Conservation (phyloP, 53 echinoderm and acorn worm genomes). For the Zoroaster sp. region DNA sequence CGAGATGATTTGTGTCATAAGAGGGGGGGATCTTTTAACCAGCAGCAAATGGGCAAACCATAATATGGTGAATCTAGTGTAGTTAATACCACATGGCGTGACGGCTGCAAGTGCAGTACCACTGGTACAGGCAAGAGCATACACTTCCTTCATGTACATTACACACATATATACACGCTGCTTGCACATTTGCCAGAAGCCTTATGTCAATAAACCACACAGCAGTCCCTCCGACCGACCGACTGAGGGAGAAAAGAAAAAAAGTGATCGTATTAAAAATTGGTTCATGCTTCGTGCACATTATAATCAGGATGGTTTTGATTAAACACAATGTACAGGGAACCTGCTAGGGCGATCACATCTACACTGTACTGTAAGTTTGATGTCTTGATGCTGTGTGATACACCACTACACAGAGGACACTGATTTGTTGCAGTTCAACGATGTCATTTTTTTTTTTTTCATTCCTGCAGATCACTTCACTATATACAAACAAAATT, state of each 20-base stretch:
- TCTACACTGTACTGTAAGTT: background rate
- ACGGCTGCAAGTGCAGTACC: background rate
- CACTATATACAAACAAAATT: no score
- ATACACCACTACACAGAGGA: background rate
- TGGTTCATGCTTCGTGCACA: background rate
- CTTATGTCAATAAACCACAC: conserved; percentile 13
- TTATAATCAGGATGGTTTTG: background rate
- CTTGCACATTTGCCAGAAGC: background rate
- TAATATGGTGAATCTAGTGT: background rate
- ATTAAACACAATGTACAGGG: background rate
- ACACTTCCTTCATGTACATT: background rate
- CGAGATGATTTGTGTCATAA: conserved; percentile 22
- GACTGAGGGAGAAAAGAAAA: background rate
- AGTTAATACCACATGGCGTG: background rate
- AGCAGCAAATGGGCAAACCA: background rate
- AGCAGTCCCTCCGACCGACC: background rate
- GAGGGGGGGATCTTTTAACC: background rate
- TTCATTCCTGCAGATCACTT: no score
- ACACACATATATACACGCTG: background rate
- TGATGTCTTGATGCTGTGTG: background rate
- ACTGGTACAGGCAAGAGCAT: background rate
- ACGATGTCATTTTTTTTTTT: background rate
- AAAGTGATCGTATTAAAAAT: conserved; percentile 13
- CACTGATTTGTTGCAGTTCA: background rate
- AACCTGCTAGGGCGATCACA: background rate